Conservation (phyloP, 2,797 vertebrate genomes). For the Trematomus bernacchii region DNA sequence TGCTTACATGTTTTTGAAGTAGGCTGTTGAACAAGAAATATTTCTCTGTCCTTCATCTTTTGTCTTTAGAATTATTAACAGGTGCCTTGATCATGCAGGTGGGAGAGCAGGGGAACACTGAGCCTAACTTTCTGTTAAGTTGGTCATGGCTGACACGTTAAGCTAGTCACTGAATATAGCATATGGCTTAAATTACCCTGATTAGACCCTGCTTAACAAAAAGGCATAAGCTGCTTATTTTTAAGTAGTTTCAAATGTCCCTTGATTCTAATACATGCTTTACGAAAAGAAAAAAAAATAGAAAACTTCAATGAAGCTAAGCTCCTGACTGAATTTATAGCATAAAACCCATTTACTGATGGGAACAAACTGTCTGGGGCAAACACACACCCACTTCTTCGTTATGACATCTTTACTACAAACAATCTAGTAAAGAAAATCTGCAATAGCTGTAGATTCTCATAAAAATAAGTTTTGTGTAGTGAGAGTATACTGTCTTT, state of each 20-base stretch:
- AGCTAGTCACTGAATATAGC: slow-evolving; percentile 69
- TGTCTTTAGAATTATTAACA: slow-evolving; percentile 53
- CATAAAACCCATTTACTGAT: slow-evolving; percentile 56
- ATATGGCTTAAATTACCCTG: slow-evolving; percentile 79
- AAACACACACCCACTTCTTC: slow-evolving; percentile 18
- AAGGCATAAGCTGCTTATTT: slow-evolving; percentile 81
- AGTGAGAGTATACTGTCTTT: neutral
- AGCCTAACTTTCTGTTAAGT: slow-evolving; percentile 70
- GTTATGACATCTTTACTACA: slow-evolving; percentile 14
- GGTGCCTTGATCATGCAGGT: slow-evolving; percentile 45
- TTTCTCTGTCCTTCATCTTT: slow-evolving; percentile 24
- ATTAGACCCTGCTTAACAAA: slow-evolving; percentile 78
- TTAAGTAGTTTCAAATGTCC: slow-evolving; percentile 77
- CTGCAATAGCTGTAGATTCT: slow-evolving; percentile 13
- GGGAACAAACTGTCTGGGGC: slow-evolving; percentile 28
- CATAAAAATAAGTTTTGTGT: neutral
- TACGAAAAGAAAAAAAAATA: slow-evolving; percentile 48
- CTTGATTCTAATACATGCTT: slow-evolving; percentile 74
- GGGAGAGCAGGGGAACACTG: slow-evolving; percentile 40
- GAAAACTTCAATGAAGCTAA: slow-evolving; percentile 51
- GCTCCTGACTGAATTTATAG: slow-evolving; percentile 53
- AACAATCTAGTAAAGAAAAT: slow-evolving; percentile 4
- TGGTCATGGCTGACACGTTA: slow-evolving; percentile 78
- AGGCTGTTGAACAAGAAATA: neutral
- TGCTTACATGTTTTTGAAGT: slow-evolving; percentile 12